phyloP scores from a whole-genome alignment of 2,797 vertebrate species.

The Malacoraja senta region DNA sequence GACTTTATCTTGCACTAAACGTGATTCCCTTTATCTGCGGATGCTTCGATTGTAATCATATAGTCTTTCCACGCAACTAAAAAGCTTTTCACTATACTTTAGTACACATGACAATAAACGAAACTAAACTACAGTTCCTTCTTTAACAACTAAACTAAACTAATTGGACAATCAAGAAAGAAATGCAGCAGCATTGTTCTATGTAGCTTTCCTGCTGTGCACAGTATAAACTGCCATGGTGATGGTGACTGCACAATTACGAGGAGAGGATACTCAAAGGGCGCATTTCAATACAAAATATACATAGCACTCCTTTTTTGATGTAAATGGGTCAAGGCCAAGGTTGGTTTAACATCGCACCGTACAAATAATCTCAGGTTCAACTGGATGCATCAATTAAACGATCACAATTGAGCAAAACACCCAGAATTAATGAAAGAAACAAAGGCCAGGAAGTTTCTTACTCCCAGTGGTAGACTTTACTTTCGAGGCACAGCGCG shows the following conservation, averaged over 20 bases:
- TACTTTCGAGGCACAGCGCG: too few relatives aligned
- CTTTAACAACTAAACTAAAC: too few relatives aligned
- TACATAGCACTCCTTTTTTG: neutral
- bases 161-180: constrained; percentile 34
- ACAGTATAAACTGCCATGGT: neutral
- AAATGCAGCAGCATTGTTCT: constrained; percentile 13
- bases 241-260: neutral
- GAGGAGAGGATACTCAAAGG: neutral
- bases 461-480: neutral
- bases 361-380: neutral
- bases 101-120: too few relatives aligned
- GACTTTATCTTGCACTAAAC: too few relatives aligned
- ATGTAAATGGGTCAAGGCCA: neutral
- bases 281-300: neutral
- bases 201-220: neutral
- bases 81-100: too few relatives aligned
- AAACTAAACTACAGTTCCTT: too few relatives aligned
- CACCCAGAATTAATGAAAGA: neutral
- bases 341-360: neutral
- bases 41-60: too few relatives aligned
- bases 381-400: neutral
- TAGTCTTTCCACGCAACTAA: too few relatives aligned
- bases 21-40: too few relatives aligned
- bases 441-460: neutral
- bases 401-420: neutral